A percentile compares a stretch with the other conserved stretches of the same genome.
These are phyloP conservation scores for Tricholaema leucomelas DNA, from an alignment of 2,113 vertebrate genomes.

Conservation along the genomic window DNA sequence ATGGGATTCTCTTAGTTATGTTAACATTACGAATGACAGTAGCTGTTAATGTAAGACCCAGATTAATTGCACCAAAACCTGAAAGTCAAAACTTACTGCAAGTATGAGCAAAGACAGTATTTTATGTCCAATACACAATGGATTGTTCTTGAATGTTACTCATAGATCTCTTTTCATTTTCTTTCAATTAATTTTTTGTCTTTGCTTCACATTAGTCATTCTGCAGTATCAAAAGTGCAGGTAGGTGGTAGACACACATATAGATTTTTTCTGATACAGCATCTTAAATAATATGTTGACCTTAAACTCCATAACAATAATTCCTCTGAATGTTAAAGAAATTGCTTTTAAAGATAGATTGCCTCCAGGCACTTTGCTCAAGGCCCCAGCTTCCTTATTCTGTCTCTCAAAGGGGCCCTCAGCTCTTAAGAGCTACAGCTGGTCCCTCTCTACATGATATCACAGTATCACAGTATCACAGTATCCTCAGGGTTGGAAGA, in stretches of 20 bases:
- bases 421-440: neutral
- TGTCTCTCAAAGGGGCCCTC: neutral
- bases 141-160: neutral
- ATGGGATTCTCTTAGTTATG: neutral
- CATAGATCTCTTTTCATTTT: neutral
- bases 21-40: neutral
- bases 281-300: neutral
- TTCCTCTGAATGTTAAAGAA: neutral
- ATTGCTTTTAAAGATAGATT: neutral
- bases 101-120: neutral
- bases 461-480: too few relatives aligned
- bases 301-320: neutral
- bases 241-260: neutral
- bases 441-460: neutral
- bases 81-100: slow-evolving; percentile 5
- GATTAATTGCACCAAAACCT: neutral
- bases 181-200: neutral
- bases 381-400: neutral
- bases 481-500: too few relatives aligned
- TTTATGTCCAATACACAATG: neutral
- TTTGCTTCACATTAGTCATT: neutral
- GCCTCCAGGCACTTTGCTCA: neutral
- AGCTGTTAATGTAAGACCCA: neutral
- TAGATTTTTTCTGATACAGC: neutral
- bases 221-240: neutral